Evolutionary conservation across 2,113 vertebrate species (phyloP).

Genomic region (Solea solea): DNA sequence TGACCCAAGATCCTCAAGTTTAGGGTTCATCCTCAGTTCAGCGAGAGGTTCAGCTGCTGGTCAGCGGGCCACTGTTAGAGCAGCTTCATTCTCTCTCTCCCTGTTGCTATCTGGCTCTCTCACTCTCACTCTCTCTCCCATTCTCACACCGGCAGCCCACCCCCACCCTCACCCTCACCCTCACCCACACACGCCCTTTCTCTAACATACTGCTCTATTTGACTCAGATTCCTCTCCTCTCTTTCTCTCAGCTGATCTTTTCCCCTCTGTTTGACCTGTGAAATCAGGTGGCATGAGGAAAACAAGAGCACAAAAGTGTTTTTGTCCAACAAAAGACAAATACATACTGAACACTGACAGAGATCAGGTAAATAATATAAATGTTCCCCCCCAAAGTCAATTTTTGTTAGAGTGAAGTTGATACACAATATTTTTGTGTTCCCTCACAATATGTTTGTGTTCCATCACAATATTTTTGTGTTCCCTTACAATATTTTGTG

Average conservation of each 20-base stretch:
- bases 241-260: constrained; percentile 52
- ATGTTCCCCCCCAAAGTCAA: too few relatives aligned
- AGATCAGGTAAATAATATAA: too few relatives aligned
- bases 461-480: not conserved
- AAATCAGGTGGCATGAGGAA: constrained; percentile 42
- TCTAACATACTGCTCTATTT: constrained; percentile 48
- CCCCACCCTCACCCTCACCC: not conserved
- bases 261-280: constrained; percentile 45
- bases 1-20: constrained; percentile 81
- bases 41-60: constrained; percentile 80
- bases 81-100: constrained; percentile 45
- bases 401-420: too few relatives aligned
- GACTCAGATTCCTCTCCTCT: constrained; percentile 21
- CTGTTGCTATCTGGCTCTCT: constrained; percentile 24
- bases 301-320: constrained; percentile 9
- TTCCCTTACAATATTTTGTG: too few relatives aligned
- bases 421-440: too few relatives aligned
- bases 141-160: constrained; percentile 45
- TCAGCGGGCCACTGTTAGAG: constrained; percentile 74
- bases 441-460: not conserved
- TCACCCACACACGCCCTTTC: constrained; percentile 20
- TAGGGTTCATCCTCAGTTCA: constrained; percentile 85
- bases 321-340: not conserved
- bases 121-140: constrained; percentile 29
- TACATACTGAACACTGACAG: not conserved